phyloP scores from a whole-genome alignment of 2,113 vertebrate species.

The Gymnogyps californianus region DNA sequence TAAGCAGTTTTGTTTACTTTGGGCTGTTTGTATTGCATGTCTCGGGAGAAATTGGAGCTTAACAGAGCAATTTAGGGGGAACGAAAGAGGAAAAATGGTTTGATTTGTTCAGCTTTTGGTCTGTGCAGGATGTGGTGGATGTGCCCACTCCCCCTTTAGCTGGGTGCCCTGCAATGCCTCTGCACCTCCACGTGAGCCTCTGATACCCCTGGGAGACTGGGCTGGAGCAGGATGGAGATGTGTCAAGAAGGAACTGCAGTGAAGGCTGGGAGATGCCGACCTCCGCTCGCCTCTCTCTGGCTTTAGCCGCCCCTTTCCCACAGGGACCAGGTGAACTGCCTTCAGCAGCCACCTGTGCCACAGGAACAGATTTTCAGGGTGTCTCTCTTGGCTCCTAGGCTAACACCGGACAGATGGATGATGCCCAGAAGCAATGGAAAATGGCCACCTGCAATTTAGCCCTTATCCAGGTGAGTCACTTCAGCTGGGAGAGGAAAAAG shows the following conservation, averaged over 20 bases:
- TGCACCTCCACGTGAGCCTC: not conserved
- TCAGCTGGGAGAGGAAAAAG: not conserved
- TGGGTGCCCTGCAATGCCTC: not conserved
- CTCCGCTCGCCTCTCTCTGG: not conserved
- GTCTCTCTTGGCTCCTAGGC: slow-evolving; percentile 74
- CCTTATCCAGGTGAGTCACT: slow-evolving; percentile 85
- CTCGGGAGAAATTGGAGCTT: not conserved
- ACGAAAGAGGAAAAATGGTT: not conserved
- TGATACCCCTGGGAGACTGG: not conserved
- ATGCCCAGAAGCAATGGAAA: slow-evolving; percentile 81
- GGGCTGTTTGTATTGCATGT: not conserved
- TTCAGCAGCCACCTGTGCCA: not conserved
- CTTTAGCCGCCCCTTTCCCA: not conserved
- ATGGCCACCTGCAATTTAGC: slow-evolving; percentile 89
- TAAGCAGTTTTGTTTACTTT: not conserved
- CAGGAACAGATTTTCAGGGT: not conserved
- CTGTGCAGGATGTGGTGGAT: not conserved
- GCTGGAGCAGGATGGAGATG: not conserved
- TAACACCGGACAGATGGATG: slow-evolving; percentile 88
- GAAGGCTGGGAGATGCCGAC: not conserved
- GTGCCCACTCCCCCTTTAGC: not conserved
- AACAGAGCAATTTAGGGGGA: not conserved
- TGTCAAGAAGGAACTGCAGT: not conserved
- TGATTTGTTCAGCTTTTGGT: not conserved
- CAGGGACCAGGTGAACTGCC: not conserved